Evolutionary conservation across 2,797 vertebrate species (phyloP).

Genomic region (Channa striata): DNA sequence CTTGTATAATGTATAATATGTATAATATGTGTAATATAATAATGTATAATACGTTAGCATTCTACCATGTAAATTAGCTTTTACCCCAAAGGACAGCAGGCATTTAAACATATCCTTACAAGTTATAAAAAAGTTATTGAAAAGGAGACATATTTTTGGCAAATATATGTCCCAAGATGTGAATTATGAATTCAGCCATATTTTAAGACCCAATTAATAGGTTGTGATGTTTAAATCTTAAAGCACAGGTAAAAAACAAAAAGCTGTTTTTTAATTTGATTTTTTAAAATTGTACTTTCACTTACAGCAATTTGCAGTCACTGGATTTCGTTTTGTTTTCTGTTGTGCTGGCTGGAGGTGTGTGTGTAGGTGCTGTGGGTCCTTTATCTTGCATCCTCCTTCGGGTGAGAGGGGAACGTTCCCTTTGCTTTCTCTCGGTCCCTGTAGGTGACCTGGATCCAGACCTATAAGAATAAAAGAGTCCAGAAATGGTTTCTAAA

Average conservation of each 20-base stretch:
- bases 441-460: conserved; percentile 87
- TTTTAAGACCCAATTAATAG: no score
- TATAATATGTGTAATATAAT: no score
- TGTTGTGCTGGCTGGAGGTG: background rate
- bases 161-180: no score
- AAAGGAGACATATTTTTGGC: no score
- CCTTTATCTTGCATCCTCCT: conserved; percentile 89
- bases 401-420: conserved; percentile 90
- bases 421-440: conserved; percentile 87
- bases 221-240: background rate
- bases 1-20: no score
- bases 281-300: background rate
- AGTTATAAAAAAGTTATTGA: no score
- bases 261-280: no score
- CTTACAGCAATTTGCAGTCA: conserved; percentile 68
- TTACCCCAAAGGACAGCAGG: no score
- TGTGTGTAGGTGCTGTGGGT: conserved; percentile 68
- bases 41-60: no score
- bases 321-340: conserved; percentile 64
- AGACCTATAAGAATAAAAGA: conserved; percentile 53
- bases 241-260: background rate
- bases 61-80: no score
- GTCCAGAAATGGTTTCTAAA: background rate
- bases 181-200: no score
- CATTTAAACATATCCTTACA: no score